A percentile compares a stretch with the other conserved stretches of the same genome.
These are phyloP conservation scores for Actias luna DNA, from an alignment of 2,888 invertebrate species.

Conservation along the genomic window DNA sequence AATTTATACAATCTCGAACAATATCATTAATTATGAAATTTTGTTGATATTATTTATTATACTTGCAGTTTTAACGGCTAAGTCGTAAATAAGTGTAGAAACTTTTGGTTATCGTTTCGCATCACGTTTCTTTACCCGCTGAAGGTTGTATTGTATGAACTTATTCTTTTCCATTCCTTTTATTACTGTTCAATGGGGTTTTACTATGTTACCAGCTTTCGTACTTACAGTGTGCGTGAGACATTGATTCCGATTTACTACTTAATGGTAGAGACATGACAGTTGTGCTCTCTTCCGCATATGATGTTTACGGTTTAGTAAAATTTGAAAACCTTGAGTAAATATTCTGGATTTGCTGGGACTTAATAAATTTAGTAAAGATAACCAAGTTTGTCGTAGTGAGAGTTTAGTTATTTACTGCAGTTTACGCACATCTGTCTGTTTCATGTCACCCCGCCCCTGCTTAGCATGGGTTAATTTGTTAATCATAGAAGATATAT, in stretches of 20 bases:
- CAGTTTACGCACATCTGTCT: too few relatives aligned
- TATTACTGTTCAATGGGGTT: conserved; percentile 60
- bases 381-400: background rate
- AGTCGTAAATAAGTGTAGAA: conserved; percentile 38
- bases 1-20: background rate
- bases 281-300: background rate
- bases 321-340: too few relatives aligned
- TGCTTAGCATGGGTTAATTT: too few relatives aligned
- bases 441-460: too few relatives aligned
- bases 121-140: conserved; percentile 50
- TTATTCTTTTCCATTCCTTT: conserved; percentile 55
- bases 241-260: background rate
- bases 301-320: background rate
- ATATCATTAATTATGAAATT: background rate
- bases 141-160: conserved; percentile 55
- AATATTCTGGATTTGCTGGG: too few relatives aligned
- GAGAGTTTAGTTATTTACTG: too few relatives aligned
- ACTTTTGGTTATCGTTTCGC: conserved; percentile 55
- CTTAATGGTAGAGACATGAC: background rate
- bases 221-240: background rate
- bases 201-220: conserved; percentile 42
- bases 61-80: background rate
- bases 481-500: too few relatives aligned
- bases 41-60: background rate
- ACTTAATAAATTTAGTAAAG: background rate